Evolutionary conservation across 2,113 vertebrate genomes (phyloP).

Genomic region (Rhynchomys soricoides): DNA sequence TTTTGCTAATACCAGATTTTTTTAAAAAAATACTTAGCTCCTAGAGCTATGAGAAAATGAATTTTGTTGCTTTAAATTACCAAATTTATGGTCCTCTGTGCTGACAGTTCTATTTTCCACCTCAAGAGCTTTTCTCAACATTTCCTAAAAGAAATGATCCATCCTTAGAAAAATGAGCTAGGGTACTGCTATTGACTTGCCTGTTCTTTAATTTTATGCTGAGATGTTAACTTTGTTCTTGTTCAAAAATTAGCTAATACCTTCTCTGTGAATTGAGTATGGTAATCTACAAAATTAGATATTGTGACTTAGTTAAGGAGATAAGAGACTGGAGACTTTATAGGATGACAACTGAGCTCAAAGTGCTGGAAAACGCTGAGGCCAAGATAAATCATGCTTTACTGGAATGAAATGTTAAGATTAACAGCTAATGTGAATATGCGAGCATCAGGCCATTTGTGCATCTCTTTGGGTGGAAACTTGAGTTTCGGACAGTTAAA

Average conservation of each 20-base stretch:
- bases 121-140: not conserved
- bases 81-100: too few relatives aligned
- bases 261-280: not conserved
- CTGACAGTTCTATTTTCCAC: not conserved
- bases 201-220: not conserved
- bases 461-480: fast-evolving
- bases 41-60: not conserved
- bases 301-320: not conserved
- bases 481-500: not conserved
- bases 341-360: not conserved
- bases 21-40: not conserved
- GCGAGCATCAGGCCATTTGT: fast-evolving
- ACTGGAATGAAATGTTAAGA: not conserved
- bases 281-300: not conserved
- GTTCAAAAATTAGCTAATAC: not conserved
- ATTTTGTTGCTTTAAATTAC: not conserved
- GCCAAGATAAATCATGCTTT: not conserved
- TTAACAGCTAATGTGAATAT: not conserved
- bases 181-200: not conserved
- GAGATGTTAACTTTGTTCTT: not conserved
- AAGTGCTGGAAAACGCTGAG: not conserved
- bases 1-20: not conserved
- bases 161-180: not conserved
- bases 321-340: not conserved
- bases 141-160: not conserved